A percentile compares a stretch with the other conserved stretches of the same genome.
These are phyloP conservation scores for Vanacampus margaritifer DNA, from an alignment of 2,113 vertebrate genomes.

Conservation along the genomic window DNA sequence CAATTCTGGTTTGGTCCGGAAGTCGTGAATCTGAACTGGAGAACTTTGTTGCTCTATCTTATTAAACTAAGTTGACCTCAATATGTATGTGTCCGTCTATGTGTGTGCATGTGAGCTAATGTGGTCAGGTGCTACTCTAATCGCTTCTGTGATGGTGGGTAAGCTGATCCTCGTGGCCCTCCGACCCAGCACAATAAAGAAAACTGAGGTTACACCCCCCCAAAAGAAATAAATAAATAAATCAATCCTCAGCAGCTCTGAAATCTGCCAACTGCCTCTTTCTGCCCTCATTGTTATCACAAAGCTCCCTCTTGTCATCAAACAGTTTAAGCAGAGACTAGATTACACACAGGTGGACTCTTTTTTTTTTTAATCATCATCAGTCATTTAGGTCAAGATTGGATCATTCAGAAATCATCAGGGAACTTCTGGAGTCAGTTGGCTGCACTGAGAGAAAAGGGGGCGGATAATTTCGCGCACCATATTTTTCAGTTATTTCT, in stretches of 20 bases:
- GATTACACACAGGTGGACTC: no score
- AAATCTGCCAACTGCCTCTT: conserved; percentile 28
- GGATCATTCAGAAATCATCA: no score
- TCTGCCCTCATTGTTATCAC: conserved; percentile 3
- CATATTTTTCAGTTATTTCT: no score
- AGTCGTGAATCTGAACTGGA: not conserved
- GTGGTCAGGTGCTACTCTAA: conserved; percentile 47
- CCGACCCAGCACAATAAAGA: conserved; percentile 22
- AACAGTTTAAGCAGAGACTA: not conserved
- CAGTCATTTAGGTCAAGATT: no score
- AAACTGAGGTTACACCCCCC: conserved; percentile 2
- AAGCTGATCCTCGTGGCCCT: conserved; percentile 56
- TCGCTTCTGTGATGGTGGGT: conserved; percentile 48
- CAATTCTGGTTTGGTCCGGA: not conserved
- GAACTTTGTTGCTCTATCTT: conserved; percentile 24
- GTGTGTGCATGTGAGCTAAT: conserved; percentile 4
- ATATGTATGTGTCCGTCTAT: not conserved
- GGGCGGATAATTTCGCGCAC: no score
- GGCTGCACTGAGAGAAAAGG: no score
- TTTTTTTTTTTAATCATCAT: no score
- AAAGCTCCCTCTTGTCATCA: not conserved
- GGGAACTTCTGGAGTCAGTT: no score
- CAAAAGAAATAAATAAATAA: no score
- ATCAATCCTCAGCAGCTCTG: no score
- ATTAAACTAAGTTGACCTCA: conserved; percentile 28